Evolutionary conservation across 2,113 vertebrate genomes (phyloP).

Genomic region (Neoarius graeffei): DNA sequence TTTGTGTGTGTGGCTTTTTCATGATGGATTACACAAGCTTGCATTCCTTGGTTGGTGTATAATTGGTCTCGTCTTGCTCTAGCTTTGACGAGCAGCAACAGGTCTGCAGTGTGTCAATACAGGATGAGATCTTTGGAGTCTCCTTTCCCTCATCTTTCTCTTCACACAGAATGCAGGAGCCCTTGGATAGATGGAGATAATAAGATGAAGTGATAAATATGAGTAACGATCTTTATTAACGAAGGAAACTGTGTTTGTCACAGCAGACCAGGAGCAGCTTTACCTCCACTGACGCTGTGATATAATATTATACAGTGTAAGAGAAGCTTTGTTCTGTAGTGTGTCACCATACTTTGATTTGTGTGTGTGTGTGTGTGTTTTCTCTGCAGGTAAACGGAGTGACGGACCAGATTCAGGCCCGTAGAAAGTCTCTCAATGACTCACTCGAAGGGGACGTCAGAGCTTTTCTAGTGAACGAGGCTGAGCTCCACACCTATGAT

Average conservation of each 20-base stretch:
- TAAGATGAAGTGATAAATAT: background rate
- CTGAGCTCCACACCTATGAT: constrained; percentile 82
- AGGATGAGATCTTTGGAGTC: background rate
- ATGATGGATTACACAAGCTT: constrained; percentile 21
- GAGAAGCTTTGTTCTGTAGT: background rate
- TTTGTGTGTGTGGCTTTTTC: background rate
- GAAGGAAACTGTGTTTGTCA: background rate
- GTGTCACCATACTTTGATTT: background rate
- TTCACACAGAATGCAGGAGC: background rate
- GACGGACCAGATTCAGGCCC: constrained; percentile 47
- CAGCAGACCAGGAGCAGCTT: background rate
- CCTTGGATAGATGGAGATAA: background rate
- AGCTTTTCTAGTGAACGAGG: constrained; percentile 81
- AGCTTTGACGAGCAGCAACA: background rate
- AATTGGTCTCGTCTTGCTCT: constrained; percentile 19
- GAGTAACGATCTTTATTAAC: background rate
- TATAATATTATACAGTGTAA: background rate
- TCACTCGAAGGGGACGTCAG: constrained; percentile 78
- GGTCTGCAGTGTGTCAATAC: constrained; percentile 4
- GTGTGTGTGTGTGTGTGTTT: background rate
- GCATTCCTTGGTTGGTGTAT: constrained; percentile 25
- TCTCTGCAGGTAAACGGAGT: constrained; percentile 70
- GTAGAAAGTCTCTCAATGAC: constrained; percentile 60
- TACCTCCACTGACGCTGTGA: background rate
- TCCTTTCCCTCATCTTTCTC: background rate